Percentiles rank a stretch among this genome's conserved stretches.
phyloP scores from a whole-genome alignment of 2,888 invertebrate species.

The Chalcis sispes region DNA sequence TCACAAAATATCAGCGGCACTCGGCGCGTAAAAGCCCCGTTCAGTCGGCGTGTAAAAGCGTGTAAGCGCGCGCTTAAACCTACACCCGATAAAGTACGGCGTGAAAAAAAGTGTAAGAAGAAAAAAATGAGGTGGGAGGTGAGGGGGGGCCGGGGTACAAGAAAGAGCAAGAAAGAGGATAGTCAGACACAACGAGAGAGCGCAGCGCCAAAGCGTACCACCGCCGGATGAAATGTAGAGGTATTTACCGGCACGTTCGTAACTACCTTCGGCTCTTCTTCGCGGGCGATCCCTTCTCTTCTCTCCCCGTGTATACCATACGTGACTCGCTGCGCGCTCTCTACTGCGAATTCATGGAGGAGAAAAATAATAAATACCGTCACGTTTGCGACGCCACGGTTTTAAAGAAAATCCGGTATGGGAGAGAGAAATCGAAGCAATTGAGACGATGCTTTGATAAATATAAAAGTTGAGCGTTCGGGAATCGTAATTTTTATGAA shows the following conservation, averaged over 20 bases:
- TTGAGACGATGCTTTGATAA: too few relatives aligned
- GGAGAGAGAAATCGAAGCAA: too few relatives aligned
- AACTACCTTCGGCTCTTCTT: background rate
- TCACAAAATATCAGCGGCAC: background rate
- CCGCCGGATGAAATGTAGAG: slow-evolving; percentile 47
- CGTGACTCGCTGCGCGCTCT: too few relatives aligned
- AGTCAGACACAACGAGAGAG: background rate
- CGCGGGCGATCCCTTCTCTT: slow-evolving; percentile 38
- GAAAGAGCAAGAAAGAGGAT: too few relatives aligned
- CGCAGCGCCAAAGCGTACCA: background rate
- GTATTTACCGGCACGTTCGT: slow-evolving; percentile 54
- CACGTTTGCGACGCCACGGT: slow-evolving; percentile 38
- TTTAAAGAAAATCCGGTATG: background rate
- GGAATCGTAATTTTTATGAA: too few relatives aligned
- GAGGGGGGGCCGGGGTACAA: background rate
- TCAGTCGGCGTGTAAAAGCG: slow-evolving; percentile 13
- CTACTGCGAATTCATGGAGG: background rate
- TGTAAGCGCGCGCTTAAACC: background rate
- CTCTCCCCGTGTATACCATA: slow-evolving; percentile 31
- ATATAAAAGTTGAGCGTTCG: too few relatives aligned
- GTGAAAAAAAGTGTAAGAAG: background rate
- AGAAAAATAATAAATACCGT: slow-evolving; percentile 54
- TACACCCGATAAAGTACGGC: slow-evolving; percentile 24
- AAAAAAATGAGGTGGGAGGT: background rate
- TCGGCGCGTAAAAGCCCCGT: background rate